Evolutionary conservation across 2,113 vertebrate genomes (phyloP), one percentile per base, ranked within the genome.

Genomic region (Phasianus colchicus): DNA sequence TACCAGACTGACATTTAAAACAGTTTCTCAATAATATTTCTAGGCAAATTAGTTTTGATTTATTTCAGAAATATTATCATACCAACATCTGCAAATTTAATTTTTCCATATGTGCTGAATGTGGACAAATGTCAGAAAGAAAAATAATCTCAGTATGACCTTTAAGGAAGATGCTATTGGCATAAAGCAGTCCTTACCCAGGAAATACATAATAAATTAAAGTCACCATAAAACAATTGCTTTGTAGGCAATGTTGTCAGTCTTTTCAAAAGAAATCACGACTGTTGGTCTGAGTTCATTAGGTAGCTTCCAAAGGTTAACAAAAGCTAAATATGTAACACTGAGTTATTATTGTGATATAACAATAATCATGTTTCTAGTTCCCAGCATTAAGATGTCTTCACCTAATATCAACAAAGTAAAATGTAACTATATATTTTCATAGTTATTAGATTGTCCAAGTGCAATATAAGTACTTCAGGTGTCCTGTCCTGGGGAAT

Each of bases 81-180:
- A 79, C 40, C 20, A 81, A 86, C 63, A 82, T 82, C 73, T 93
- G 66, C 93, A 75, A 84, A 77, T n/a, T 71, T 50, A 69, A 89
- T 74, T 88, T 82, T 63, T 74, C 43, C 2, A 1, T 13, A 3
- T 34, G 52, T 78, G 27, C 48, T 67, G 73, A 45, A 15, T 34
- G 85, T 15, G 76, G 90, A 79, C 57, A 95, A 96, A 95, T 96
- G 92, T 94, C 92, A 96, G 42, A 43, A 67, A 70, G 81, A 57
- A 88, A 84, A 60, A 77, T 30, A 64, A 47, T 2, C 16, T 19
- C 40, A 25, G 21, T 2, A 11, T 96, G 96, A 96, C 96, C 93
- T 97, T 97, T 97, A 79, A 82, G 50, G 66, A 89, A 74, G 84
- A 79, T 38, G 66, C 43, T 84, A 8, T 76, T 55, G 75, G 61